Evolutionary conservation across 2,113 vertebrate genomes (phyloP), one percentile per base, ranked within the genome.

Genomic region (Agapornis roseicollis): DNA sequence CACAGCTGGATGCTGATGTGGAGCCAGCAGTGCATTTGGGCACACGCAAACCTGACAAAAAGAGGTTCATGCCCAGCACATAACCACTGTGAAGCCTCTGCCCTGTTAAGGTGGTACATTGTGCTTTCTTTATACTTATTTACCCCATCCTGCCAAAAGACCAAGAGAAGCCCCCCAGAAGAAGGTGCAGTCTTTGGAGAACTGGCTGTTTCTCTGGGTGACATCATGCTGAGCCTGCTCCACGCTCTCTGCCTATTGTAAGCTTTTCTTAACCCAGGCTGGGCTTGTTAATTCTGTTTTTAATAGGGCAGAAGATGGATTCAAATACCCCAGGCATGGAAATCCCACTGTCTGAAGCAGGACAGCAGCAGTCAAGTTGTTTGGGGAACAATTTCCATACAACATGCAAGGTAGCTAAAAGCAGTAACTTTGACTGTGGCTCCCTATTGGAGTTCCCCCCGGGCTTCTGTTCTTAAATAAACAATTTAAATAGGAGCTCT

Each of bases 51-150:
- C 47, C n/a, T 5, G 11, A 63, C 15, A 29, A 55, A 41, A 53
- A 55, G 42, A 52, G 31, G 28, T 28, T 70, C 7, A 1, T 84
- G 46, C 37, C 69, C 47, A 29, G 12, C 7, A 7, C 25, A 8
- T 11, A 58, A 11, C 41, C 50, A 13, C 49, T 0, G 0, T 27
- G 73, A n/a, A 55, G 35, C 41, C 13, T 70, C 11, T 49, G 0
- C 27, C n/a, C 8, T 4, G 2, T 42, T 24, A 33, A 35, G 35
- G 15, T 23, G 41, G 10, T 71, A 12, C 3, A 3, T 77, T 7
- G 11, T 44, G 33, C 29, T 81, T 92, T 86, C 24, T 7, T 35
- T 83, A 23, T 28, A 24, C 9, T 85, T 52, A 16, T 47, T 4
- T 31, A 17, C 6, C 3, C 3, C 19, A 27, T 18, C 27, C 7